Evolutionary conservation across 2,888 invertebrate species (phyloP), one percentile per base, ranked within the genome.

Genomic region (Mycalesis mineus): DNA sequence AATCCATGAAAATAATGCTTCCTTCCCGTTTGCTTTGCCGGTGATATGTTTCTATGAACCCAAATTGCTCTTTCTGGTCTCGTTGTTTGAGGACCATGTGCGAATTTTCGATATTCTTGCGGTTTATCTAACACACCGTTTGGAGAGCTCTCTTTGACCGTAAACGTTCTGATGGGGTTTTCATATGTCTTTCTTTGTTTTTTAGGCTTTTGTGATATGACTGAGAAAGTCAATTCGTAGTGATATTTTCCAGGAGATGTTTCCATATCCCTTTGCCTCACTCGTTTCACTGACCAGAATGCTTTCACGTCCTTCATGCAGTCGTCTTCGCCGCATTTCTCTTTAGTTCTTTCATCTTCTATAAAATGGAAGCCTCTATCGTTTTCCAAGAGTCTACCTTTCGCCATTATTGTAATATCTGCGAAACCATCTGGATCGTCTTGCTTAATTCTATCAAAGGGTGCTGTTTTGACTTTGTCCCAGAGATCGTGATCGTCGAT

Each of bases 171-270:
- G 1, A 91, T 90, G 7, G 92, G 91, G 57, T 90, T 83, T 61
- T 90, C 88, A 65, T 90, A 88, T 36, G 90, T 89, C 59, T 86
- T 86, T 63, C 75, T 81, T 49, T 78, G 73, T 55, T 82, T 81
- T 57, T 81, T 84, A n/a, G 90, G 82, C 2, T 91, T 90, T 54
- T 92, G 91, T 7, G 88, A 84, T 42, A 77, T 77, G 1, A 94
- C 91, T 3, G 92, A 93, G 70, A 93, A 94, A 70, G 93, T 93
- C 62, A 94, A 78, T 76, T 94, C 94, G 69, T 93, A 94, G 65
- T 87, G 83, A 64, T 88, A 85, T 65, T 88, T 91, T 4, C 85
- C 89, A 0, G 77, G 82, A 37, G 78, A 65, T 1, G 71, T 86
- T 80, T 72, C 89, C 0, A 77, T 74, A 66, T 92, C 92, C 56